A percentile compares a stretch with the other conserved stretches of the same genome.
phyloP scores from a whole-genome alignment of 2,888 invertebrate genomes.

The Caenorhabditis zanzibari region DNA sequence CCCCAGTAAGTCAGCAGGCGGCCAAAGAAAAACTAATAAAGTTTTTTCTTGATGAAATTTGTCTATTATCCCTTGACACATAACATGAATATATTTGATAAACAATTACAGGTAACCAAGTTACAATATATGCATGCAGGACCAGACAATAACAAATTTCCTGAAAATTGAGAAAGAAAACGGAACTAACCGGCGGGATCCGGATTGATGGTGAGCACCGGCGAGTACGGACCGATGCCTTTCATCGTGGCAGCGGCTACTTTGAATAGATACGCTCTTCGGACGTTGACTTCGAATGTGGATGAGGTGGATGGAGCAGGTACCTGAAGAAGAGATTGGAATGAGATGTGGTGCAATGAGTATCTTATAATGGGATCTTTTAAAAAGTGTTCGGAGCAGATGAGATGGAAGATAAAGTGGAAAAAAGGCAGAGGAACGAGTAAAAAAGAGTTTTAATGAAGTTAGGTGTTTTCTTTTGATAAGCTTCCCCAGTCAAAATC shows the following conservation, averaged over 20 bases:
- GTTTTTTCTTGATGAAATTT: slow-evolving; percentile 50
- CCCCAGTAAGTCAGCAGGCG: background rate
- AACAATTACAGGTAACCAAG: slow-evolving; percentile 24
- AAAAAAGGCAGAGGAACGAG: background rate
- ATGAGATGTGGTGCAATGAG: background rate
- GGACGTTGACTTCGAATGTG: slow-evolving; percentile 78
- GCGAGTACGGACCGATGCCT: slow-evolving; percentile 92
- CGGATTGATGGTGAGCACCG: slow-evolving; percentile 78
- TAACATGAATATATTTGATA: slow-evolving; percentile 1
- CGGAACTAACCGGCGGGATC: slow-evolving; percentile 75
- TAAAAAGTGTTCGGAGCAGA: background rate
- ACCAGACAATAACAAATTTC: background rate
- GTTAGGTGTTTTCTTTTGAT: background rate
- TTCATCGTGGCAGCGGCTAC: slow-evolving; percentile 96
- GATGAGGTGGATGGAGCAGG: slow-evolving; percentile 70
- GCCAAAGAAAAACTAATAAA: slow-evolving; percentile 57
- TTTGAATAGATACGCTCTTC: slow-evolving; percentile 87
- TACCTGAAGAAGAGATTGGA: slow-evolving; percentile 71
- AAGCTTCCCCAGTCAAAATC: no score
- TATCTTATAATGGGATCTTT: slow-evolving; percentile 1
- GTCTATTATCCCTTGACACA: background rate
- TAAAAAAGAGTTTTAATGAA: background rate
- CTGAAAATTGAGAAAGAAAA: background rate
- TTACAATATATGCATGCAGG: slow-evolving; percentile 3
- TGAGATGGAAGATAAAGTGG: background rate